Evolutionary conservation across 2,797 vertebrate genomes (phyloP).

Genomic region (Neomorphus geoffroyi): DNA sequence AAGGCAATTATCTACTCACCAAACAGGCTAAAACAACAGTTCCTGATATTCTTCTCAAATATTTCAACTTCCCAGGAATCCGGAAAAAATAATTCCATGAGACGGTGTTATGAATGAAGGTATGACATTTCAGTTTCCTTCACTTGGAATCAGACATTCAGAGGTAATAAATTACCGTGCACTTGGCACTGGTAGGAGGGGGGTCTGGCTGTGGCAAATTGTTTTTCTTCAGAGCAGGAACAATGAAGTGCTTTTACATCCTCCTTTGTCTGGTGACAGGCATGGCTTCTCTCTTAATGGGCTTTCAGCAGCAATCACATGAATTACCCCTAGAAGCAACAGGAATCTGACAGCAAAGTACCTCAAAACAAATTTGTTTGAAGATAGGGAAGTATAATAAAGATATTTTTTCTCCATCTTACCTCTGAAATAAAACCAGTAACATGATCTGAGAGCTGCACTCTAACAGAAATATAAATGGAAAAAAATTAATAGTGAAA

Average conservation of each 20-base stretch:
- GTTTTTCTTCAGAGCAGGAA: slow-evolving; percentile 53
- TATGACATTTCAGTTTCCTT: slow-evolving; percentile 76
- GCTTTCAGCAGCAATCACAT: not conserved
- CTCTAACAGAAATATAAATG: not conserved
- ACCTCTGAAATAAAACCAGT: not conserved
- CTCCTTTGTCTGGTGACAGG: not conserved
- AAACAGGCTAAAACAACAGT: slow-evolving; percentile 82
- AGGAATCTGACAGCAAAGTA: not conserved
- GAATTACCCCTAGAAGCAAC: not conserved
- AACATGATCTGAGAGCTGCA: not conserved
- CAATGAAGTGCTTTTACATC: slow-evolving; percentile 13
- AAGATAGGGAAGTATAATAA: not conserved
- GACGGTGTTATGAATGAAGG: slow-evolving; percentile 78
- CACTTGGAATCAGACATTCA: slow-evolving; percentile 58
- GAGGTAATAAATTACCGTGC: slow-evolving; percentile 50
- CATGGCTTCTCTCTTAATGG: slow-evolving; percentile 22
- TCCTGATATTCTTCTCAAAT: slow-evolving; percentile 86
- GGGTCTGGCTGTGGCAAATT: slow-evolving; percentile 24
- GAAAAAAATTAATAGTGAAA: not conserved
- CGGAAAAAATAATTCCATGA: slow-evolving; percentile 86
- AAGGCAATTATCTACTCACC: slow-evolving; percentile 81
- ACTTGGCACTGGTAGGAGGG: slow-evolving; percentile 17
- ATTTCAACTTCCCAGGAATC: slow-evolving; percentile 84
- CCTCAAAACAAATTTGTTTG: not conserved
- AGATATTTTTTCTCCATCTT: not conserved